These are phyloP conservation scores for Melanitta fusca DNA, from an alignment of 2,797 vertebrate genomes.

Conservation along the genomic window DNA sequence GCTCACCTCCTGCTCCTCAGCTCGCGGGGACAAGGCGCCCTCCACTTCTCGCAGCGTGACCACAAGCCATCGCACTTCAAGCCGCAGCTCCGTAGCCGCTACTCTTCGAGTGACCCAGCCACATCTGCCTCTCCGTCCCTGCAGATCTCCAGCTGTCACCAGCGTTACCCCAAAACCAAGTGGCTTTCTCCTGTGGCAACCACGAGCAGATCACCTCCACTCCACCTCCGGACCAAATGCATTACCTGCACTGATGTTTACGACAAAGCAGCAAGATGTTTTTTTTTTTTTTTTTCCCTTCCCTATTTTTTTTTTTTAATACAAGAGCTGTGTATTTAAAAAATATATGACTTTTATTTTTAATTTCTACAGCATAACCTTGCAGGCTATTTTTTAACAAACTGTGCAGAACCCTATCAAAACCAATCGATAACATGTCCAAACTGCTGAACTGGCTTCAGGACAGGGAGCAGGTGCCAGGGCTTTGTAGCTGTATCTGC, in stretches of 20 bases:
- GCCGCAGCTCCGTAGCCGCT: not conserved
- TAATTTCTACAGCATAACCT: constrained; percentile 50
- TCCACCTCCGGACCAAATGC: not conserved
- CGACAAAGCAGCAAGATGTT: constrained; percentile 20
- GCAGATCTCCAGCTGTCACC: not conserved
- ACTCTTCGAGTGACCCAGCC: not conserved
- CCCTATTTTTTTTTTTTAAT: not conserved
- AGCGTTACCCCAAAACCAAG: not conserved
- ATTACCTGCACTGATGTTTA: not conserved
- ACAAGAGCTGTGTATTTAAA: constrained; percentile 78
- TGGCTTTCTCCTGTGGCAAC: not conserved
- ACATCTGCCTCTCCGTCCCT: not conserved
- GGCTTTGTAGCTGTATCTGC: not conserved
- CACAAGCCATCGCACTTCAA: rapidly evolving
- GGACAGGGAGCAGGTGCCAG: not conserved
- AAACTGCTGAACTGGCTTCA: not conserved
- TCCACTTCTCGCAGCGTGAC: not conserved
- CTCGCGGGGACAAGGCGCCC: rapidly evolving
- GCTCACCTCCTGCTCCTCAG: not conserved
- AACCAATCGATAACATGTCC: not conserved
- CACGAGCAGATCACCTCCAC: not conserved
- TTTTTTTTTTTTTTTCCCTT: not conserved
- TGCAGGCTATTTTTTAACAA: constrained; percentile 22
- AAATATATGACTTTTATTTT: constrained; percentile 71
- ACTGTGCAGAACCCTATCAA: not conserved